phyloP scores from a whole-genome alignment of 2,113 vertebrate genomes.

The Proteles cristata region DNA sequence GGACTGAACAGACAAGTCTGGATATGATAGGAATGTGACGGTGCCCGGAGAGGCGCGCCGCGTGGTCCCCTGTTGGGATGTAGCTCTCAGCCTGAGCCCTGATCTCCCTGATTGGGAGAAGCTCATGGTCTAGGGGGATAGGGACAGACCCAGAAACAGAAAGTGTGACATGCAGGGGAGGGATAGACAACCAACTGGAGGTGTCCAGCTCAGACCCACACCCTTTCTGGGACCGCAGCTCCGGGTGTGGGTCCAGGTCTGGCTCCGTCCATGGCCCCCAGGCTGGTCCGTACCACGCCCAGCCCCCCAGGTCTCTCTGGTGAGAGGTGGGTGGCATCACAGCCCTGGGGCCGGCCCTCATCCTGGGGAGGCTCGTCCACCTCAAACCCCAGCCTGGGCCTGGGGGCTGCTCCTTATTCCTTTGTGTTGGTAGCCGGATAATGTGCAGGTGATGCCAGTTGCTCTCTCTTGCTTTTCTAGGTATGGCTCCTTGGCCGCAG shows the following conservation, averaged over 20 bases:
- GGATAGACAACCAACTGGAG: neutral
- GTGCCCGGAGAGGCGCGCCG: neutral
- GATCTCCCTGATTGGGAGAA: neutral
- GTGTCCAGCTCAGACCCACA: neutral
- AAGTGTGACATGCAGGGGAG: neutral
- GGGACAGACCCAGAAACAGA: neutral
- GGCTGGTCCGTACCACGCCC: neutral
- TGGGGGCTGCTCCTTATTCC: neutral
- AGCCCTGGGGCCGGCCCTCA: too few relatives aligned
- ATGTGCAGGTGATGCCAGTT: too few relatives aligned
- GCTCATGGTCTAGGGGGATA: too few relatives aligned
- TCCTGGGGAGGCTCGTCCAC: too few relatives aligned
- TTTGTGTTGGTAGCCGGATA: accelerated
- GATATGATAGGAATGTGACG: accelerated
- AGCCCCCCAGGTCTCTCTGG: neutral
- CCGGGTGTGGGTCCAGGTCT: neutral
- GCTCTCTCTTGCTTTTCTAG: neutral
- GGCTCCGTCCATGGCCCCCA: neutral
- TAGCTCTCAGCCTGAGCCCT: neutral
- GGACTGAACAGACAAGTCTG: neutral
- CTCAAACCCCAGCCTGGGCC: neutral
- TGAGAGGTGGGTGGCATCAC: neutral
- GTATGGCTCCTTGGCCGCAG: neutral
- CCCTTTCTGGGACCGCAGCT: neutral
- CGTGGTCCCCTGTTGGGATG: neutral